Evolutionary conservation across 1,140 invertebrate genomes (phyloP).

Genomic region (Phymorhynchus buccinoides): DNA sequence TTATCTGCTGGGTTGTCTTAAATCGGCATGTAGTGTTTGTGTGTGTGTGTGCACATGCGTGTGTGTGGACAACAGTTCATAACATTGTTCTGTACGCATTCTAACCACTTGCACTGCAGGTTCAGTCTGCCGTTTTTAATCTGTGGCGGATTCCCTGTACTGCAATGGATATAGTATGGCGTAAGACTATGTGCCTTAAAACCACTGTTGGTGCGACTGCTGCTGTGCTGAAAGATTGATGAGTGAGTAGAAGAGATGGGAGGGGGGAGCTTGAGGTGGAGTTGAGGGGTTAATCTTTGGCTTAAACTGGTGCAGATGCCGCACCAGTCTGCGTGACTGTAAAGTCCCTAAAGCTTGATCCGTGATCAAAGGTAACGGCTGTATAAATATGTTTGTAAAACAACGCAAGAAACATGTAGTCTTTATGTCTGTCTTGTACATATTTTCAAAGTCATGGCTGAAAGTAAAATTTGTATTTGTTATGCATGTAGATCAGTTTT

Average conservation of each 20-base stretch:
- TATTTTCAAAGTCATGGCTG: no score
- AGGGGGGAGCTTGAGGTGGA: background rate
- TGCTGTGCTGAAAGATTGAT: no score
- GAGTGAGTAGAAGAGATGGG: background rate
- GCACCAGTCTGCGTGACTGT: no score
- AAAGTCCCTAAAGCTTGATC: no score
- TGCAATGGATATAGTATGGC: conserved; percentile 13
- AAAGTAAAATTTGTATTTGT: no score
- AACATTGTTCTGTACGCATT: conserved; percentile 25
- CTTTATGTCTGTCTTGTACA: no score
- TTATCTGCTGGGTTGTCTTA: background rate
- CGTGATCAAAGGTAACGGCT: no score
- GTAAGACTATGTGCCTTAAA: conserved; percentile 31
- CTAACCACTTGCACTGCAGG: background rate
- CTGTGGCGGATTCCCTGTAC: background rate
- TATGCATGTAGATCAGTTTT: no score
- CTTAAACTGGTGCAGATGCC: no score
- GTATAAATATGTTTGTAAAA: no score
- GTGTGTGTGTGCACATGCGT: conserved; percentile 4
- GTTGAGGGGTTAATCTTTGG: no score
- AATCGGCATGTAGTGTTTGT: background rate
- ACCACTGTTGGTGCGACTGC: conserved; percentile 8
- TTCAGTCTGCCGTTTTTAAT: background rate
- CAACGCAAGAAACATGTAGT: no score
- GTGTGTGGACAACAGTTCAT: conserved; percentile 19